A percentile compares a stretch with the other conserved stretches of the same genome.
phyloP scores from a whole-genome alignment of 2,888 invertebrate species.

The Morpho deidamia region DNA sequence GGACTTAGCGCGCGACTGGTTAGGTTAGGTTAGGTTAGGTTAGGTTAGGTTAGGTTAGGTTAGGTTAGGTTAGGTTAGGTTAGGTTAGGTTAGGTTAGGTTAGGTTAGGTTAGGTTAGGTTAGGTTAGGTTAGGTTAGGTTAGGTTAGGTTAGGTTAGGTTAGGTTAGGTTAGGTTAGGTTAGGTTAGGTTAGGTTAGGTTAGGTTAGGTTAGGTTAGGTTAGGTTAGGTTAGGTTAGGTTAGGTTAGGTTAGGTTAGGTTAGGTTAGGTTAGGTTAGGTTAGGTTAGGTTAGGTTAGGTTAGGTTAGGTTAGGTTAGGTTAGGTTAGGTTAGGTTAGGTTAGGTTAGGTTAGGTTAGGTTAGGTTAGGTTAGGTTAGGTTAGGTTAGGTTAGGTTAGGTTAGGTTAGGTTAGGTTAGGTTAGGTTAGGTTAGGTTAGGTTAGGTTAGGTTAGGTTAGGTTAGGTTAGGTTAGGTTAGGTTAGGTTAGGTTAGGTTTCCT shows the following conservation, averaged over 20 bases:
- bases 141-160: conserved; percentile 14
- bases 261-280: conserved; percentile 25
- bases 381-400: conserved; percentile 19
- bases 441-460: conserved; percentile 19
- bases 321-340: conserved; percentile 20
- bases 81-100: conserved; percentile 27
- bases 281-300: conserved; percentile 22
- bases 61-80: conserved; percentile 26
- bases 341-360: conserved; percentile 18
- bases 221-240: conserved; percentile 8
- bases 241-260: conserved; percentile 6
- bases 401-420: conserved; percentile 18
- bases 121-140: conserved; percentile 19
- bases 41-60: conserved; percentile 25
- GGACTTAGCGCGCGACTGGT: too few relatives aligned
- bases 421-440: conserved; percentile 18
- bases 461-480: conserved; percentile 20
- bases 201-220: conserved; percentile 22
- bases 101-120: conserved; percentile 25
- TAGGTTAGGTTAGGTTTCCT: conserved; percentile 21
- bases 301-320: conserved; percentile 21
- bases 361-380: conserved; percentile 17
- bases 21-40: conserved; percentile 22
- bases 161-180: conserved; percentile 25
- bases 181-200: conserved; percentile 24